Base-by-base conservation (phyloP, 2,888 invertebrate species). In the Liopterus haemorrhoidalis region DNA sequence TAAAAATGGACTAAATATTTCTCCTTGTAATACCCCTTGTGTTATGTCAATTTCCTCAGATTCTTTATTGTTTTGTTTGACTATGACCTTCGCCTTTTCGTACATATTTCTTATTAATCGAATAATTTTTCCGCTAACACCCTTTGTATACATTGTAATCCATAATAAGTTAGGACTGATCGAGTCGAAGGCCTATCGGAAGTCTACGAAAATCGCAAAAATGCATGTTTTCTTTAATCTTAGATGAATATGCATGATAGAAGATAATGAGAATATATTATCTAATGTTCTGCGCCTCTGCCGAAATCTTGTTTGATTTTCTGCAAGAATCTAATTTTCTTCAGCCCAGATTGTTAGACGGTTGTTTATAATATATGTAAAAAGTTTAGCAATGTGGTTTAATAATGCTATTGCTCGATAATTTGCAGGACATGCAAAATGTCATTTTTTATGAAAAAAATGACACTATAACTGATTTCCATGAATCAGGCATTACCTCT, bases 281-380 rank as follows among this genome's bases (percentile, higher is more conserved):
- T 59, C 57, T 14, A 48, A 40, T 5, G 54, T 55, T 1, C 50
- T 46, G 27, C 51, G 28, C 14, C 46, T 37, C 5, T 16, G 32
- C 36, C 54, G 40, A 20, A 56, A 59, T 4, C 55, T 57, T 1
- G 53, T 46, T 50, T 57, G 59, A 19, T 47, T 47, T 30, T 59
- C 56, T 0, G 55, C 54, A 6, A 57, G 33, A 5, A 51, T 53
- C 2, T 53, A 31, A 2, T 50, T 30, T 1, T 28, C 16, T 22
- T 57, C 54, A 24, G 45, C 32, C 57, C 57, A 59, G 2, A 25
- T 25, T n/a, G 32, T 22, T 18, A 56, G 22, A 8, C 54, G 25
- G 6, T 44, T 28, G 8, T 39, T 15, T 11, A 55, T 4, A 1
- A 57, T 22, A 0, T 42, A 18, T 1, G 57, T 57, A 18, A 54